These are phyloP conservation scores for Aphaenogaster ashmeadi DNA, from an alignment of 1,140 invertebrate species.

Conservation along the genomic window DNA sequence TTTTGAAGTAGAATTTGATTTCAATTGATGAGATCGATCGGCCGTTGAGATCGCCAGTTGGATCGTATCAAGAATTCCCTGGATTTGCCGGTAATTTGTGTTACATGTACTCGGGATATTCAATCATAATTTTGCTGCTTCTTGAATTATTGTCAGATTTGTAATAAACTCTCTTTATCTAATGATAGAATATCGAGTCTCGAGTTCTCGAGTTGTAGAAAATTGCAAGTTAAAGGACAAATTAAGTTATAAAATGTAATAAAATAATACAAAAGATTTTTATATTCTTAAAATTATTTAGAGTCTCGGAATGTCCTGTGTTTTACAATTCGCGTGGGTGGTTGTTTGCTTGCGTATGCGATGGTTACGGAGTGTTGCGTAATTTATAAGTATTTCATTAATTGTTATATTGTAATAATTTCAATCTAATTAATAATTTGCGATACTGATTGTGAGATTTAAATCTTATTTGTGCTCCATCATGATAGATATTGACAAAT, in stretches of 20 bases:
- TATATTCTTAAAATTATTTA: constrained; percentile 13
- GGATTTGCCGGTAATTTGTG: constrained; percentile 25
- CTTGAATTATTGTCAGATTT: background rate
- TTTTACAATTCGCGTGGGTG: constrained; percentile 29
- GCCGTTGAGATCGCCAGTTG: constrained; percentile 1
- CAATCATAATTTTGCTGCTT: constrained; percentile 1
- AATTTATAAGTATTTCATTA: constrained; percentile 39
- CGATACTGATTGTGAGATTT: background rate
- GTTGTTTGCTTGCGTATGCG: background rate
- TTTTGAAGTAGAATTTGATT: background rate
- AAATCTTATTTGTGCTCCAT: background rate
- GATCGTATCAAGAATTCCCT: background rate
- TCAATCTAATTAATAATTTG: background rate
- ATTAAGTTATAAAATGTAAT: constrained; percentile 1
- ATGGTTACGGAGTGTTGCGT: constrained; percentile 26
- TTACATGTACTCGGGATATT: background rate
- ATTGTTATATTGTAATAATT: background rate
- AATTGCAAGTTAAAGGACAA: background rate
- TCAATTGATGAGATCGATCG: background rate
- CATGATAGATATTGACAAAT: background rate
- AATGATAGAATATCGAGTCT: too few relatives aligned
- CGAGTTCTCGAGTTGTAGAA: background rate
- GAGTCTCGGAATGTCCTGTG: background rate
- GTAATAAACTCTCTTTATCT: background rate
- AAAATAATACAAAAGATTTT: background rate